phyloP scores from a whole-genome alignment of 2,888 invertebrate genomes.

The Cheiracanthium punctorium region DNA sequence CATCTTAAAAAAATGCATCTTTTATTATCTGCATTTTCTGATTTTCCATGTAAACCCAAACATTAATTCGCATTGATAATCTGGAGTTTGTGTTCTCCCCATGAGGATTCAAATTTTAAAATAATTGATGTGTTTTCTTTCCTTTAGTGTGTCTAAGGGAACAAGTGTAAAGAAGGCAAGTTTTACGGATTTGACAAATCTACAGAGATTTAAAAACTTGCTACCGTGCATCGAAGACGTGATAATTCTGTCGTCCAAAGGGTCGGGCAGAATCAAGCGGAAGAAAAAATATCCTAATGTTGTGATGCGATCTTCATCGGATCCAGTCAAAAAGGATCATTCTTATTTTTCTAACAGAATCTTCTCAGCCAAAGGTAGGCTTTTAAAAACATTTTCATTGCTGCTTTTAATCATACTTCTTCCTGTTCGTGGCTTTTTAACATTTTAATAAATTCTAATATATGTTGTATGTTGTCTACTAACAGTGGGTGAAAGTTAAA shows the following conservation, averaged over 20 bases:
- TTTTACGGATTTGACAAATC: neutral
- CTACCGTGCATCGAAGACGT: neutral
- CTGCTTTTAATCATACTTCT: too few species aligned
- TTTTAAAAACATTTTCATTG: too few species aligned
- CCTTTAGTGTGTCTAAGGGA: neutral
- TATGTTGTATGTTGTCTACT: too few species aligned
- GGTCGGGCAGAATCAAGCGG: neutral
- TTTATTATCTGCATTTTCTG: neutral
- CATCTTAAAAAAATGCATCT: too few species aligned
- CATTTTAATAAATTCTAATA: too few species aligned
- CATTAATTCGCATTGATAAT: constrained; percentile 18
- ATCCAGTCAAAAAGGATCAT: constrained; percentile 35
- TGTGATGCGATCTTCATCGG: constrained; percentile 40
- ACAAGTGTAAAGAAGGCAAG: neutral
- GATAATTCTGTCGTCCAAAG: neutral
- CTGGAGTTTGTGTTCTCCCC: too few species aligned
- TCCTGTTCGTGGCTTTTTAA: too few species aligned
- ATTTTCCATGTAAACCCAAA: constrained; percentile 14
- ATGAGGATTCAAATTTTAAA: too few species aligned
- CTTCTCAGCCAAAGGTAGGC: constrained; percentile 20
- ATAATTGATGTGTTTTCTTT: too few species aligned
- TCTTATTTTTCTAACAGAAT: neutral
- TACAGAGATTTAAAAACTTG: neutral
- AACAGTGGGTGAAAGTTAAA: too few species aligned
- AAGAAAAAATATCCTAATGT: constrained; percentile 13